Evolutionary conservation across 2,797 vertebrate species (phyloP).

Genomic region (Enteromius trimaculatus): DNA sequence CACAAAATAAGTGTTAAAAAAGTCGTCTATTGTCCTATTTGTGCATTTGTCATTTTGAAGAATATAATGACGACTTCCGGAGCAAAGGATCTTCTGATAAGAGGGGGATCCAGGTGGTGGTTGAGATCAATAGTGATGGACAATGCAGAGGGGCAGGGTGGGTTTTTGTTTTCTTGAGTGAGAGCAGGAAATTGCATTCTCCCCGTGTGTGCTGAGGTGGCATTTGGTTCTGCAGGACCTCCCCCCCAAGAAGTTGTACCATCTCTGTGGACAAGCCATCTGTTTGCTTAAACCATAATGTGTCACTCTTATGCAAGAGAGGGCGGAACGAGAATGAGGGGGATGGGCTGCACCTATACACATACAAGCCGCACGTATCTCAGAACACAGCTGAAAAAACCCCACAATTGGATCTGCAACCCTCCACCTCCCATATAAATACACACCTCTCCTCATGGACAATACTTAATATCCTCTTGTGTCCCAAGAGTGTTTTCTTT

Average conservation of each 20-base stretch:
- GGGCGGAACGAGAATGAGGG: constrained; percentile 46
- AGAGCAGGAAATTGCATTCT: constrained; percentile 79
- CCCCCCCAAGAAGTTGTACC: constrained; percentile 77
- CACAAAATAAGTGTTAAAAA: background rate
- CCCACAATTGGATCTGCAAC: constrained; percentile 55
- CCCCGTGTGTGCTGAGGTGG: constrained; percentile 73
- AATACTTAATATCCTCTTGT: constrained; percentile 58
- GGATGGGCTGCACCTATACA: constrained; percentile 51
- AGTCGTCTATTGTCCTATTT: background rate
- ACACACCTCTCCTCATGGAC: constrained; percentile 27
- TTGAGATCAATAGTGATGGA: constrained; percentile 76
- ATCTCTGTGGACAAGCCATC: constrained; percentile 81
- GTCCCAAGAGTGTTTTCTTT: constrained; percentile 44
- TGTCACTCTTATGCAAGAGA: constrained; percentile 71
- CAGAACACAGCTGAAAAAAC: constrained; percentile 42
- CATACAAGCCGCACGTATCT: constrained; percentile 6
- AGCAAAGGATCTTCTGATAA: constrained; percentile 69
- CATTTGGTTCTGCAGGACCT: constrained; percentile 79
- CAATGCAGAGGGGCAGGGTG: constrained; percentile 71
- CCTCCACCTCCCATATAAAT: constrained; percentile 22
- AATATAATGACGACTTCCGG: constrained; percentile 42
- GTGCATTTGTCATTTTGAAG: background rate
- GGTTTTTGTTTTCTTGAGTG: constrained; percentile 59
- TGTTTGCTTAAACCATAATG: constrained; percentile 79
- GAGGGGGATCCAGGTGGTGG: constrained; percentile 66